These are phyloP conservation scores for Epizoanthus scotinus DNA, from an alignment of 92 coral and sea anemone genomes.

Conservation along the genomic window DNA sequence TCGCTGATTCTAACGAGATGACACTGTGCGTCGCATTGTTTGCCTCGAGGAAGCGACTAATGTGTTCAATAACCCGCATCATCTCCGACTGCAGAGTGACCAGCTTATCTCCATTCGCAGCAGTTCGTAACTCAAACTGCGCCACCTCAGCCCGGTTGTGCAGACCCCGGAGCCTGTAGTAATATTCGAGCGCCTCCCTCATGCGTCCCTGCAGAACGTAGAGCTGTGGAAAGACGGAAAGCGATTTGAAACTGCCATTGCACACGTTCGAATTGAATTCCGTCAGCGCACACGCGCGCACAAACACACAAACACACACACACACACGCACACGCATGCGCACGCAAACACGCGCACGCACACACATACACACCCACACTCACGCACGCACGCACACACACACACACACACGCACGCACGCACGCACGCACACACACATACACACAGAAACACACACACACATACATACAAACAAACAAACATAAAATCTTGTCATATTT, in stretches of 20 bases:
- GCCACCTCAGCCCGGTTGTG: constrained; percentile 89
- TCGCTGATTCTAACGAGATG: constrained; percentile 84
- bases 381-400: neutral
- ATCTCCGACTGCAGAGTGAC: constrained; percentile 74
- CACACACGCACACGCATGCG: too few relatives aligned
- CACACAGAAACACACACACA: too few relatives aligned
- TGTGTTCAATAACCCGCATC: constrained; percentile 83
- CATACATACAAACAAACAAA: too few relatives aligned
- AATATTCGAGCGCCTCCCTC: constrained; percentile 83
- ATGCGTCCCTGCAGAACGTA: constrained; percentile 87
- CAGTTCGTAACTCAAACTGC: constrained; percentile 74
- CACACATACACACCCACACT: too few relatives aligned
- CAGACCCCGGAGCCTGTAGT: constrained; percentile 88
- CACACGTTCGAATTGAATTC: too few relatives aligned
- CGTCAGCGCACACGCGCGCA: too few relatives aligned
- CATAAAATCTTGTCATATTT: too few relatives aligned
- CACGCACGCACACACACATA: too few relatives aligned
- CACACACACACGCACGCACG: neutral
- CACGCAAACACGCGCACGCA: too few relatives aligned
- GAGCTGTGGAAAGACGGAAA: constrained; percentile 55
- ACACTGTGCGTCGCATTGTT: constrained; percentile 88
- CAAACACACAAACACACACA: too few relatives aligned
- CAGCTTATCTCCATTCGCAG: constrained; percentile 82
- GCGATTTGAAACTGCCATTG: too few relatives aligned
- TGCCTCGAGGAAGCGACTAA: constrained; percentile 87